Evolutionary conservation across 2,888 invertebrate species (phyloP), one percentile per base, ranked within the genome.

Genomic region (Noctua pronuba): DNA sequence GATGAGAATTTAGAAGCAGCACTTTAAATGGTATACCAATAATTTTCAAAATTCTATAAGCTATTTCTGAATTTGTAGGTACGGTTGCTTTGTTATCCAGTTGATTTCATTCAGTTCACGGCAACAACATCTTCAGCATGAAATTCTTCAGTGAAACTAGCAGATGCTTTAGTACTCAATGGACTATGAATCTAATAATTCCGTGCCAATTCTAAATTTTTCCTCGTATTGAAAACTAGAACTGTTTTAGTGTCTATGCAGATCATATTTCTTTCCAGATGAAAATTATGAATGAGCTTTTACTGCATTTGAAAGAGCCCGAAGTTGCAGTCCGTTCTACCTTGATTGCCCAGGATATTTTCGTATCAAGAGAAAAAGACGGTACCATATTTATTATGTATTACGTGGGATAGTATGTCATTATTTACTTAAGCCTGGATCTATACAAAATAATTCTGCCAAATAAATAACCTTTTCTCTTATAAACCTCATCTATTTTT

Each of bases 61-160:
- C n/a, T 46, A 18, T 65, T 58, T 44, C 18, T 28, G 7, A 75
- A 58, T 38, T 31, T 69, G 18, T 11, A 13, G 1, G 13, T 49
- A 52, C 16, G 16, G 46, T 68, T 58, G 10, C n/a, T 66, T 28
- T 16, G 46, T 28, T 24, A 41, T 35, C 2, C 49, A 31, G 18
- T 73, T 46, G 38, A 46, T 79, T 64, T 65, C 18, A 55, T 80
- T 46, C 41, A 69, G 24, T 49, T 28, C 52, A 80, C 16, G 16
- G 28, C 10, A 35, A 46, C 7, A n/a, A 55, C 5, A 16, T 60
- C 11, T 64, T 21, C 52, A 38, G 35, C 1, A 38, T 55, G 46
- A 31, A 55, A 80, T 46, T 46, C 16, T 41, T 55, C 18, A 24
- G 10, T 35, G 16, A 6, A 70, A 28, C 28, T 18, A 70, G 13